phyloP scores from a whole-genome alignment of 2,797 vertebrate species.

The Clarias pachynema region DNA sequence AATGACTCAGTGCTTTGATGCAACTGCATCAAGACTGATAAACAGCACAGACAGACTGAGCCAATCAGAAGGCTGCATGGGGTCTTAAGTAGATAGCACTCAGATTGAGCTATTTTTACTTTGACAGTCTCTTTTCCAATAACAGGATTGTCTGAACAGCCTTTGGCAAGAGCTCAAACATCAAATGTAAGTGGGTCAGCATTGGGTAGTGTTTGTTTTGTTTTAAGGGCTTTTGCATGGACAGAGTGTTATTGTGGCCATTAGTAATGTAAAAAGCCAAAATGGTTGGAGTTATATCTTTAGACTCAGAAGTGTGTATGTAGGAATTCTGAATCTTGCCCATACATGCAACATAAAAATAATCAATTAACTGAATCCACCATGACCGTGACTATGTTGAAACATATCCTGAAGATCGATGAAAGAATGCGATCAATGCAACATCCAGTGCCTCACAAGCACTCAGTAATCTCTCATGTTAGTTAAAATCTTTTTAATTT shows the following conservation, averaged over 20 bases:
- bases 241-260: neutral
- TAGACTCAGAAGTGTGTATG: neutral
- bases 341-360: neutral
- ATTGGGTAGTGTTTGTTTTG: conserved; percentile 18
- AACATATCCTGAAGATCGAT: neutral
- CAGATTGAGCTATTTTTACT: conserved; percentile 52
- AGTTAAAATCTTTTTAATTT: neutral
- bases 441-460: neutral
- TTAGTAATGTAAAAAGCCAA: conserved; percentile 15
- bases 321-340: neutral
- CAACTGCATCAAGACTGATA: conserved; percentile 52
- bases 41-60: conserved; percentile 47
- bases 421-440: neutral
- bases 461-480: neutral
- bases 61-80: conserved; percentile 37
- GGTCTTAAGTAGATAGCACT: conserved; percentile 37
- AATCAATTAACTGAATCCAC: neutral
- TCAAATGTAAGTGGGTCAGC: conserved; percentile 45
- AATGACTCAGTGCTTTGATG: conserved; percentile 56
- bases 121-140: conserved; percentile 39
- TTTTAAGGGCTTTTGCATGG: conserved; percentile 1
- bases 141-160: conserved; percentile 44
- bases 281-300: conserved; percentile 10
- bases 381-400: too few species aligned
- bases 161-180: conserved; percentile 41